phyloP scores from a whole-genome alignment of 1,140 invertebrate species.

The Archivesica marissinica region DNA sequence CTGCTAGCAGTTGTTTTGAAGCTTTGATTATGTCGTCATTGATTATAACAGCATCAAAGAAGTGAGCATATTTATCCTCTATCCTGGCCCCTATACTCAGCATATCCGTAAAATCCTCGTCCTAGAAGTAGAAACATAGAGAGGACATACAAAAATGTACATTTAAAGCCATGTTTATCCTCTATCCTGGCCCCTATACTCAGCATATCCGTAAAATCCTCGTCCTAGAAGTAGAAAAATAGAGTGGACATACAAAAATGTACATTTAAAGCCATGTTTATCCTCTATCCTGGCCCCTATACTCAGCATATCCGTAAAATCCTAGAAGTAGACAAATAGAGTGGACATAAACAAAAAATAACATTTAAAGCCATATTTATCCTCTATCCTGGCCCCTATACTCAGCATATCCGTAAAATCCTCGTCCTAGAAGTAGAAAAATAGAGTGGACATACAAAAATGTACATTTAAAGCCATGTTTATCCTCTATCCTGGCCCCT shows the following conservation, averaged over 20 bases:
- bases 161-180: conserved; percentile 94
- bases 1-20: conserved; percentile 94
- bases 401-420: conserved; percentile 95
- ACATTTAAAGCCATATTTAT: no score
- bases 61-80: conserved; percentile 96
- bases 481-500: no score
- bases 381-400: conserved; percentile 94
- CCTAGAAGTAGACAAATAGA: no score
- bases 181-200: conserved; percentile 96
- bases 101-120: conserved; percentile 95
- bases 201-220: conserved; percentile 94
- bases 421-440: conserved; percentile 89
- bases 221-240: conserved; percentile 88
- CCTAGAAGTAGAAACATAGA: conserved; percentile 86
- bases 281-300: conserved; percentile 95
- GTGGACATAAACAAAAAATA: no score
- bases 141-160: background rate
- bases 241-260: conserved; percentile 17
- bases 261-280: no score
- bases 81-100: conserved; percentile 96
- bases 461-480: no score
- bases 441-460: no score
- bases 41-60: conserved; percentile 96
- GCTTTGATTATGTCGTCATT: conserved; percentile 98
- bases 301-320: conserved; percentile 94